Percentiles rank a stretch among this genome's conserved stretches.
phyloP scores from a whole-genome alignment of 2,888 invertebrate genomes.

The Eulithis prunata region DNA sequence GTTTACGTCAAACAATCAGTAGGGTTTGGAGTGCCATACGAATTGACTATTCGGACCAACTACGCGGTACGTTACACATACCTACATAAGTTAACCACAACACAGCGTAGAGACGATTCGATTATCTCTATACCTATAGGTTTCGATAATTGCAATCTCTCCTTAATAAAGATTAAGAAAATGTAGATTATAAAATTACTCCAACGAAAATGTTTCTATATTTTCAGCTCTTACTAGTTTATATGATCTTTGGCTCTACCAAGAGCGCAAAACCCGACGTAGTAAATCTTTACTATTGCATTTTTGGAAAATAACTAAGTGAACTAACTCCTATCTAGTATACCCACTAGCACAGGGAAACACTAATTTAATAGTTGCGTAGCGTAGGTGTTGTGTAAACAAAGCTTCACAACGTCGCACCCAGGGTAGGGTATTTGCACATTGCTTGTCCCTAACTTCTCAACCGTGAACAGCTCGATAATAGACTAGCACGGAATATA shows the following conservation, averaged over 20 bases:
- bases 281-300: too few relatives aligned
- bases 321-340: background rate
- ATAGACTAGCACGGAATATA: constrained; percentile 15
- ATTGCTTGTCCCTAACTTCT: constrained; percentile 25
- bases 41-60: too few relatives aligned
- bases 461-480: constrained; percentile 30
- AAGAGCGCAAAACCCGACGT: too few relatives aligned
- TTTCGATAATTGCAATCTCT: constrained; percentile 27
- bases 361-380: background rate
- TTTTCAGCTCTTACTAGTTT: too few relatives aligned
- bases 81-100: background rate
- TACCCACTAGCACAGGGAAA: constrained; percentile 7
- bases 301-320: too few relatives aligned
- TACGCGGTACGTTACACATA: too few relatives aligned
- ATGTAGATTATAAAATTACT: background rate
- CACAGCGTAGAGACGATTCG: constrained; percentile 22
- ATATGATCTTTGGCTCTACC: background rate
- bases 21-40: constrained; percentile 16
- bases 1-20: constrained; percentile 36
- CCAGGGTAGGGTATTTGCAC: constrained; percentile 15
- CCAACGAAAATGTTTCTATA: too few relatives aligned
- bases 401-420: constrained; percentile 14
- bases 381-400: constrained; percentile 19
- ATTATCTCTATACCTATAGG: constrained; percentile 29
- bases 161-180: background rate